Evolutionary conservation across 2,797 vertebrate species (phyloP), one percentile per base, ranked within the genome.

Genomic region (Silurus lanzhouensis): DNA sequence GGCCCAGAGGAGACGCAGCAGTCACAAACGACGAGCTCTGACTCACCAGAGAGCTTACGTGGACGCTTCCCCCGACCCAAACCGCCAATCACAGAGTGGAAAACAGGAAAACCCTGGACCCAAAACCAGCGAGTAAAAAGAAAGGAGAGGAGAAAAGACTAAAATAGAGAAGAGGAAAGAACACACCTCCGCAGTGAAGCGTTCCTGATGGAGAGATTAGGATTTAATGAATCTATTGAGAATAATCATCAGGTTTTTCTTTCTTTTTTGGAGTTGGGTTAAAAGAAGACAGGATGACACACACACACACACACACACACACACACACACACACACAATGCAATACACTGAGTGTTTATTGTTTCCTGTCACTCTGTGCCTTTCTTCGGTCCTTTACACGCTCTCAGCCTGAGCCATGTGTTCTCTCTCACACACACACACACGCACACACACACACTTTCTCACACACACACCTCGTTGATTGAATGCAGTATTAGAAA

Each of bases 21-120:
- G 93, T 86, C 90, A 91, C 0, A 85, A 58, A 1, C 91, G 93
- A 10, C 91, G 92, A 60, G 84, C 91, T 75, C 92, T 96, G 79
- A 90, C 66, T 31, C 88, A 95, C 88, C 95, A 95, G 91, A 92
- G 55, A 68, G 91, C 91, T 0, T 94, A 93, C 46, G 90, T 94
- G 81, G 95, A 96, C 58, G 87, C 92, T 79, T 95, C 95, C 25
- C 94, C 95, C 12, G 95, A 95, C 17, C 95, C 95, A 9, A 90
- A 86, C 44, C 91, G 91, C 88, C 90, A 87, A 79, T 44, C 70
- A 0, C 89, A 64, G 1, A 64, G 10, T 4, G 66, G 8, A 10
- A 85, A 68, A 22, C 58, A 82, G 74, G 90, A 82, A 64, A 83
- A 14, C 3, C 57, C 31, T 4, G 20, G 8, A 1, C 22, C 10